Conservation (phyloP, 2,797 vertebrate species). For the Chrysocyon brachyurus region DNA sequence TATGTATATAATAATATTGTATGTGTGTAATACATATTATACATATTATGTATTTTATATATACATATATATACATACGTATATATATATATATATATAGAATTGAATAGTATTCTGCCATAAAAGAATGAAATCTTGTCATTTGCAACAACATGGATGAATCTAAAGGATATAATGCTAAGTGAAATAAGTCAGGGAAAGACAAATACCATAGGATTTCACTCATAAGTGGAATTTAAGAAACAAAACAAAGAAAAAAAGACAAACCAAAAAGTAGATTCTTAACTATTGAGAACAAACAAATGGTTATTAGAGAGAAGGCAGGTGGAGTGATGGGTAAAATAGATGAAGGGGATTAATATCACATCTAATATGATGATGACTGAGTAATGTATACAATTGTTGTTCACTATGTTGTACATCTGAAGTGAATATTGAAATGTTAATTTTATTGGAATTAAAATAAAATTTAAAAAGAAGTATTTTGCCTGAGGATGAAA, state of each 20-base stretch:
- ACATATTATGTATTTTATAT: too few species aligned
- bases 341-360: background rate
- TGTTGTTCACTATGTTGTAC: background rate
- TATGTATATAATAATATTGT: too few species aligned
- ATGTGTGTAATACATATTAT: too few species aligned
- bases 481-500: background rate
- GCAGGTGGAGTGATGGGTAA: background rate
- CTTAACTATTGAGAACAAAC: background rate
- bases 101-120: background rate
- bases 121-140: background rate
- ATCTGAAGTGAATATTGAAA: background rate
- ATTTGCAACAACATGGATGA: background rate
- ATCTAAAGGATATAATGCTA: background rate
- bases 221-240: background rate
- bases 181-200: background rate
- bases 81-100: too few species aligned
- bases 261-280: background rate
- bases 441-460: background rate
- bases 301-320: background rate
- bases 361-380: background rate
- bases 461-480: background rate
- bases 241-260: background rate
- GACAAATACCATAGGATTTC: background rate
- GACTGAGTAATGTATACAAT: background rate
- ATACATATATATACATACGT: too few species aligned